Base-by-base conservation (phyloP, 2,113 vertebrate genomes). In the Emydura subglobosa region DNA sequence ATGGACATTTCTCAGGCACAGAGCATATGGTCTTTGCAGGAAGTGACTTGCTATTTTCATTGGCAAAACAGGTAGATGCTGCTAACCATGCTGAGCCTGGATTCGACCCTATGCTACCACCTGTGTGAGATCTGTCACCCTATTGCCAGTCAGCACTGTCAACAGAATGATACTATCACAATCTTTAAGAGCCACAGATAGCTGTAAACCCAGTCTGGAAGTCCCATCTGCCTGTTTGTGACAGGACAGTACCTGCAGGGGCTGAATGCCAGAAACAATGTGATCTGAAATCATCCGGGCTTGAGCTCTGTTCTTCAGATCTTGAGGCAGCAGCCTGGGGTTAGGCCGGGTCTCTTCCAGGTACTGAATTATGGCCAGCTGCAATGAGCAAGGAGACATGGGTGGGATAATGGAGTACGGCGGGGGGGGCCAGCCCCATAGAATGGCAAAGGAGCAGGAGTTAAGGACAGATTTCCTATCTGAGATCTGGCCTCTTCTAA, bases 331-430 rank as follows among this genome's bases (percentile, higher is more conserved):
- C 42, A 99, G 98, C 10, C 90, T 98, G 2, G 99, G 99, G 9
- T 94, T 98, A 24, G 99, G 99, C 76, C 94, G 98, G 27, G 99
- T 99, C 94, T 99, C 99, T 79, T 99, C 99, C 10, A 99, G 97
- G 96, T 99, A 99, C 96, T 99, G 98, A 85, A 99, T 99, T 95
- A 99, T 99, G 78, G 99, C 99, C 96, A 99, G 97, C 99, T 99
- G 97, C 78, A 96, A 91, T 74, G 31, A 93, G 86, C 68, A 95
- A 94, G 95, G 29, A 86, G 11, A 81, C 59, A 83, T 91, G 9
- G 34, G 14, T 13, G 84, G 14, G 42, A 93, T 83, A 92, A 5
- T 65, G 65, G 22, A 83, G 19, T 82, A 4, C 5, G n/a, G 83
- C 31, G 83, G 50, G 22, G 14, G 91, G 50, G 83, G 7, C 17